Percentiles rank a stretch among this genome's conserved stretches.
phyloP scores from a whole-genome alignment of 1,140 invertebrate species.

The Neodiprion fabricii region DNA sequence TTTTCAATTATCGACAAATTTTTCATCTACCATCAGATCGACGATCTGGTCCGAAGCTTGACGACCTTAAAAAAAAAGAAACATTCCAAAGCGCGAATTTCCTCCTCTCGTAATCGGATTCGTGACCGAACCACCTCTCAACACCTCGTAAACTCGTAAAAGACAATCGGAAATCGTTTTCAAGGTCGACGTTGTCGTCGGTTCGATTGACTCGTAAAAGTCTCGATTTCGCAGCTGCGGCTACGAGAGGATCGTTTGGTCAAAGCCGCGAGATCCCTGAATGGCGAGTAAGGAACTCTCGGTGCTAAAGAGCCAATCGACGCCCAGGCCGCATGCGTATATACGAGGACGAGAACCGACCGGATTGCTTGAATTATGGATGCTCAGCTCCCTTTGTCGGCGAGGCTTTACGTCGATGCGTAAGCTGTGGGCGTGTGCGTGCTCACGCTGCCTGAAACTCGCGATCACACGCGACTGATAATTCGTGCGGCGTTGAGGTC shows the following conservation, averaged over 20 bases:
- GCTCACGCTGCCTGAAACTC: not conserved
- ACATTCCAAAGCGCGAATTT: conserved; percentile 36
- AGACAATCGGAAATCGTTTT: too few species aligned
- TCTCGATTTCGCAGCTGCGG: not conserved
- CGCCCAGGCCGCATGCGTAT: conserved; percentile 24
- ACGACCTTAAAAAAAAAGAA: conserved; percentile 21
- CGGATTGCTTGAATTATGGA: conserved; percentile 52
- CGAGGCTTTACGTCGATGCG: conserved; percentile 24
- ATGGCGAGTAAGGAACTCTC: not conserved
- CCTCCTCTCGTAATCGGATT: not conserved
- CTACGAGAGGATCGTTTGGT: not conserved
- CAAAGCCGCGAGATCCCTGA: not conserved
- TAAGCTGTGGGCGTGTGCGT: conserved; percentile 1
- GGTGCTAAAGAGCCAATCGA: conserved; percentile 37
- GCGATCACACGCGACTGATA: conserved; percentile 47
- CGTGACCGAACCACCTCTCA: too few species aligned
- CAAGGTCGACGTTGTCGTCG: not conserved
- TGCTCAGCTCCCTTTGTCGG: conserved; percentile 43
- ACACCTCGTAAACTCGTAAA: too few species aligned
- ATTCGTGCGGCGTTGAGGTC: conserved; percentile 30
- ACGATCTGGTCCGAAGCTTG: too few species aligned
- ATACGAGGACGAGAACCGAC: conserved; percentile 32
- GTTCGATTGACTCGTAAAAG: conserved; percentile 5
- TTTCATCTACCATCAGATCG: too few species aligned
- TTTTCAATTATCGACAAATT: too few species aligned